Conservation (phyloP, 2,113 vertebrate genomes). For the Formicarius rufipectus region DNA sequence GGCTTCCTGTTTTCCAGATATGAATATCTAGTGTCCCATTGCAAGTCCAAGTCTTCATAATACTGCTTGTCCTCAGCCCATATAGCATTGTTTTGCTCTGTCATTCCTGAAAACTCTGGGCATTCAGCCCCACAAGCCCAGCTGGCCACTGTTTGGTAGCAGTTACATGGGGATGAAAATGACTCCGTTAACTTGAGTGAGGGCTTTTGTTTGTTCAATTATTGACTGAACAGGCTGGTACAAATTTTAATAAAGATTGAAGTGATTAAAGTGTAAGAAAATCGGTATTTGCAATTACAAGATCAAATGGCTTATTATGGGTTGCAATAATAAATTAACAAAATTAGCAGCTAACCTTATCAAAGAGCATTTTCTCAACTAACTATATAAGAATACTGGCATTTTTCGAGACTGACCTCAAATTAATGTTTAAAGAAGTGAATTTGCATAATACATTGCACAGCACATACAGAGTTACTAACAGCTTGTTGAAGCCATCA, state of each 20-base stretch:
- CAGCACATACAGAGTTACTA: neutral
- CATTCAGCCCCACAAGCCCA: neutral
- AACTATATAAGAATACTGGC: neutral
- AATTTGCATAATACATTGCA: neutral
- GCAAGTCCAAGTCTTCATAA: neutral
- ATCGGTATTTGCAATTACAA: neutral
- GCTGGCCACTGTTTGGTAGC: neutral
- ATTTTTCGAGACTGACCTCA: neutral
- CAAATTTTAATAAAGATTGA: neutral
- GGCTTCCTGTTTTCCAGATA: neutral
- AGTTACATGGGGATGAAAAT: neutral
- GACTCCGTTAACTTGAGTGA: accelerated
- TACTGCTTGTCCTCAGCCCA: neutral
- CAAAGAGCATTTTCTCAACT: neutral
- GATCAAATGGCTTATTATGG: neutral
- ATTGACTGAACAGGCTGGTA: neutral
- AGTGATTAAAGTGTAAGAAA: neutral
- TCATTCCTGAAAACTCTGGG: neutral
- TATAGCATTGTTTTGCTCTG: neutral
- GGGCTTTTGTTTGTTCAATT: neutral
- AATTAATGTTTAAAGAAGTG: neutral
- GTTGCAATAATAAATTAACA: neutral
- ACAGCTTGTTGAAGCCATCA: neutral
- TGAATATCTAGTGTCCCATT: neutral
- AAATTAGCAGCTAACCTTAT: neutral